Evolutionary conservation across 2,113 vertebrate species (phyloP).

Genomic region (Leptosomus discolor): DNA sequence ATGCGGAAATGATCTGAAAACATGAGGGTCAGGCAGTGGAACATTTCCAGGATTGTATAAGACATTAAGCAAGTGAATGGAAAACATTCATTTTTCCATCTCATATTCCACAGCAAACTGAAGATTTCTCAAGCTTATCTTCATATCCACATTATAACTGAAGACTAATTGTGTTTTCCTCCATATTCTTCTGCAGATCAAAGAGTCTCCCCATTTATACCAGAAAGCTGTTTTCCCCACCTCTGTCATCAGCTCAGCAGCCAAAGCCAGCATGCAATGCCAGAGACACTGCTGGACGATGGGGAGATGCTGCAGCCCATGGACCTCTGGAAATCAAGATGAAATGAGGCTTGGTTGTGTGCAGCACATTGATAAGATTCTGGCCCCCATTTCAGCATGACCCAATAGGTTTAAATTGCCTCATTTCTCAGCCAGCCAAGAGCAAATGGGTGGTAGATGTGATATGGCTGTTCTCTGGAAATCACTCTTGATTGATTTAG

Average conservation of each 20-base stretch:
- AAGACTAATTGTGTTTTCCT: not conserved
- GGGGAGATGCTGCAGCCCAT: not conserved
- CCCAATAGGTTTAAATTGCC: slow-evolving; percentile 55
- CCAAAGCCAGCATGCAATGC: not conserved
- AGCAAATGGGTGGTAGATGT: slow-evolving; percentile 50
- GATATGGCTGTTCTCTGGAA: slow-evolving; percentile 53
- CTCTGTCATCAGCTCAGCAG: not conserved
- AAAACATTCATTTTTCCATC: slow-evolving; percentile 39
- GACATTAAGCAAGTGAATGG: slow-evolving; percentile 47
- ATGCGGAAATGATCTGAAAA: slow-evolving; percentile 47
- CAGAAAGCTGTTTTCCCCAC: not conserved
- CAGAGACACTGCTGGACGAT: not conserved
- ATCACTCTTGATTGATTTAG: slow-evolving; percentile 62
- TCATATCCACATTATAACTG: slow-evolving; percentile 15
- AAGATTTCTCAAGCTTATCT: slow-evolving; percentile 44
- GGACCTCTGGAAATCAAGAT: slow-evolving; percentile 14
- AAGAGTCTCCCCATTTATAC: not conserved
- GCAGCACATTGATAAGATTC: slow-evolving; percentile 7
- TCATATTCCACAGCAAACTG: not conserved
- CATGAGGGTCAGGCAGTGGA: slow-evolving; percentile 9
- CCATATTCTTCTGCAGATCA: not conserved
- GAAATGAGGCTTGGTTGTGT: not conserved
- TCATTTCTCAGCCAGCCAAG: slow-evolving; percentile 56
- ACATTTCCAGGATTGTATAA: slow-evolving; percentile 13
- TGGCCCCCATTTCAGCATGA: slow-evolving; percentile 34